Conservation (phyloP, 2,888 invertebrate genomes). For the Xestia rhomboidea region DNA sequence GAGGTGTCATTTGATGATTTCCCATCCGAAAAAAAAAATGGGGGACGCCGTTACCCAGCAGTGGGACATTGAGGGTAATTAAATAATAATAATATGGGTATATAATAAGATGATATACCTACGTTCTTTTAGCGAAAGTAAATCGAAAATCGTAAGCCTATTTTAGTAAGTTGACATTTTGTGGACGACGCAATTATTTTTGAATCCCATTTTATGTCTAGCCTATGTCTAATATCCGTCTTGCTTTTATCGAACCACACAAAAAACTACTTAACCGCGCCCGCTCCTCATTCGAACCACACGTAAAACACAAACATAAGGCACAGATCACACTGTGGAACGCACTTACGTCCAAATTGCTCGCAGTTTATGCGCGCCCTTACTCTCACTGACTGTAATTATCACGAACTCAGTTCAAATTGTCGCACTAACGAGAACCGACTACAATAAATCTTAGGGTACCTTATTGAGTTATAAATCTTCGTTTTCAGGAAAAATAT, state of each 20-base stretch:
- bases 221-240: background rate
- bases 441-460: slow-evolving; percentile 38
- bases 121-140: background rate
- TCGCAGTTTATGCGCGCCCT: slow-evolving; percentile 73
- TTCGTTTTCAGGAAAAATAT: slow-evolving; percentile 46
- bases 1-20: no score
- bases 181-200: background rate
- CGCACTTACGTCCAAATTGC: slow-evolving; percentile 80
- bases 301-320: slow-evolving; percentile 68
- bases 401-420: slow-evolving; percentile 66
- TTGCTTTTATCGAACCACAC: no score
- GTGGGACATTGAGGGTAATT: no score
- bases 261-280: background rate
- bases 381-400: slow-evolving; percentile 74
- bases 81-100: no score
- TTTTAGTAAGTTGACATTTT: background rate
- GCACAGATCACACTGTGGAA: slow-evolving; percentile 78
- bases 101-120: background rate
- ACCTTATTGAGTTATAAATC: slow-evolving; percentile 48
- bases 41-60: no score
- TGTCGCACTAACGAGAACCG: slow-evolving; percentile 62
- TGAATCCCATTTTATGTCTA: background rate
- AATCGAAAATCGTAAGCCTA: background rate
- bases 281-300: slow-evolving; percentile 24
- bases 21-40: no score